phyloP scores from a whole-genome alignment of 2,797 vertebrate species.

The Sylvilagus floridanus region DNA sequence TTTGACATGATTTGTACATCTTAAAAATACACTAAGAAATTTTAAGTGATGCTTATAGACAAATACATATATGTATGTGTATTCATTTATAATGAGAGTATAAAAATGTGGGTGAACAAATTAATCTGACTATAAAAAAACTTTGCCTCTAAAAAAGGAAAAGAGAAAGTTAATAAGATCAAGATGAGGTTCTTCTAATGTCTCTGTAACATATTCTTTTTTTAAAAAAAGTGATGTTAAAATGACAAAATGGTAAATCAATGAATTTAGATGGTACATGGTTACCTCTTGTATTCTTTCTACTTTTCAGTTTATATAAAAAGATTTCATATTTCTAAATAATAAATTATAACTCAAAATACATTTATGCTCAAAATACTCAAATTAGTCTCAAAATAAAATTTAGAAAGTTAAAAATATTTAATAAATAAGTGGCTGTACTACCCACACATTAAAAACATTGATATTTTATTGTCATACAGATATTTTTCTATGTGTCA shows the following conservation, averaged over 20 bases:
- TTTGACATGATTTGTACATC: slow-evolving; percentile 8
- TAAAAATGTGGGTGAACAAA: not conserved
- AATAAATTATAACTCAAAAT: slow-evolving; percentile 26
- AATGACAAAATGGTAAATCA: slow-evolving; percentile 14
- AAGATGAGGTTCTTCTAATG: not conserved
- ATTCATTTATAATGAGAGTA: not conserved
- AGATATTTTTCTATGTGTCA: not conserved
- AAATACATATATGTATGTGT: not conserved
- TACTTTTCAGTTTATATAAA: slow-evolving; percentile 8
- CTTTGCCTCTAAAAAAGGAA: not conserved
- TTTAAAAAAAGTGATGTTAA: slow-evolving; percentile 30
- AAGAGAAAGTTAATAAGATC: not conserved
- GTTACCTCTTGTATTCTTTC: not conserved
- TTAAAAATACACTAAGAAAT: slow-evolving; percentile 3
- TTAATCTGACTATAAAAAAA: not conserved
- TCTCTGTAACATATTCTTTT: slow-evolving; percentile 21
- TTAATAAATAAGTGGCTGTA: not conserved
- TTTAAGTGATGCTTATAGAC: not conserved
- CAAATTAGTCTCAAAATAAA: not conserved
- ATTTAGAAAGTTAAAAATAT: not conserved
- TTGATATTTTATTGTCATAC: not conserved
- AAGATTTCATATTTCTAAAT: slow-evolving; percentile 61
- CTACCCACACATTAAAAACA: not conserved
- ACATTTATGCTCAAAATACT: not conserved
- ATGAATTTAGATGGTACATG: not conserved